These are phyloP conservation scores for Lerista edwardsae DNA, from an alignment of 2,797 vertebrate genomes.

Conservation along the genomic window DNA sequence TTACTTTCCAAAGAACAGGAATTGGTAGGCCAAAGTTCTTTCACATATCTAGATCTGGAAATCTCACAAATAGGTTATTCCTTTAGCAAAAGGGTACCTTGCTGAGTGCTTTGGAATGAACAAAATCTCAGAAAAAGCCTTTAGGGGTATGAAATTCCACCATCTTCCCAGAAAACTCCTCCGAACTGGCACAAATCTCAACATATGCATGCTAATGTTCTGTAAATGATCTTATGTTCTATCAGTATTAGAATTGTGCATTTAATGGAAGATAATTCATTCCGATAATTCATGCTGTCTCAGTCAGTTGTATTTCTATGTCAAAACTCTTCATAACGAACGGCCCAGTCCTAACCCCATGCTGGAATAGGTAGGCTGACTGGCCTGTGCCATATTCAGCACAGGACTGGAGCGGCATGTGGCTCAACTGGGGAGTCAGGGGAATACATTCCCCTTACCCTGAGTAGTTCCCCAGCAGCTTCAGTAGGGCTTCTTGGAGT, in stretches of 20 bases:
- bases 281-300: no score
- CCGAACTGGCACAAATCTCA: background rate
- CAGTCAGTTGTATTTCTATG: background rate
- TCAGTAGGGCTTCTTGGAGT: no score
- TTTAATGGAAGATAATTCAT: background rate
- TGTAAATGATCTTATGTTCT: no score
- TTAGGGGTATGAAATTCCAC: background rate
- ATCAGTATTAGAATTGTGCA: background rate
- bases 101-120: background rate
- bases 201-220: background rate
- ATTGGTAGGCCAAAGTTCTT: background rate
- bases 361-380: no score
- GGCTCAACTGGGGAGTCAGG: no score
- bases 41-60: background rate
- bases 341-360: no score
- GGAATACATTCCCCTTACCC: no score
- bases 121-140: background rate
- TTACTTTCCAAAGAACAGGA: background rate
- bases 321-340: background rate
- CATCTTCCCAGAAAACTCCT: background rate
- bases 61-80: background rate
- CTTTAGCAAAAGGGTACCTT: background rate
- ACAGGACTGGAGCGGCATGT: no score
- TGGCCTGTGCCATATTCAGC: no score
- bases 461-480: no score